These are phyloP conservation scores for Gorsachius goisagi DNA, from an alignment of 2,113 vertebrate species.

Conservation along the genomic window DNA sequence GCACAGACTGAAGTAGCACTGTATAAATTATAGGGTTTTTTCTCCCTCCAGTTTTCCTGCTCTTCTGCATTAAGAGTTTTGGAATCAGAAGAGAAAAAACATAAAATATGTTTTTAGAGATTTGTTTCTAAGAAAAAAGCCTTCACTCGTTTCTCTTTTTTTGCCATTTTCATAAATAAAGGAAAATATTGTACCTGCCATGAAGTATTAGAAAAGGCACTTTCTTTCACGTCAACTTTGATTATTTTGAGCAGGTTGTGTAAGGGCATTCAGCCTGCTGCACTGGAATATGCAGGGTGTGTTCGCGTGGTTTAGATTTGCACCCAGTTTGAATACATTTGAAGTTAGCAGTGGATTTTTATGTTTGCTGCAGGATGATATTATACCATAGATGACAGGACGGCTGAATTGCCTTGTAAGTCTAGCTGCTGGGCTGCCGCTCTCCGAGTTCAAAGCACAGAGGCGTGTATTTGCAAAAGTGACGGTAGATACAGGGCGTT, in stretches of 20 bases:
- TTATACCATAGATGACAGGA: constrained; percentile 15
- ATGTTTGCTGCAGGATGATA: constrained; percentile 31
- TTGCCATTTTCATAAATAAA: constrained; percentile 45
- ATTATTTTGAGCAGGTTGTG: constrained; percentile 54
- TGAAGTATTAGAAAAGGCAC: constrained; percentile 45
- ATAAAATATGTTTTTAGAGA: not conserved
- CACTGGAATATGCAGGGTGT: not conserved
- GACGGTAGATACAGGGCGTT: rapidly evolving
- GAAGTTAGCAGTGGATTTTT: constrained; percentile 8
- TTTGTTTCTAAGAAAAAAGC: constrained; percentile 16
- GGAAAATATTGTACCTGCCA: constrained; percentile 54
- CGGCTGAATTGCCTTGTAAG: not conserved
- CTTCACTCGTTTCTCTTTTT: not conserved
- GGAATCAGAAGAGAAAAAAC: not conserved
- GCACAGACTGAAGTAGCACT: not conserved
- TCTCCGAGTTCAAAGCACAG: not conserved
- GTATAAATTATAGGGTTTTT: not conserved
- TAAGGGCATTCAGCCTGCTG: constrained; percentile 36
- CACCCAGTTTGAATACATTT: constrained; percentile 15
- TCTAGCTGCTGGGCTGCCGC: not conserved
- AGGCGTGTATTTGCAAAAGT: not conserved
- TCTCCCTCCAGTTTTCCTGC: not conserved
- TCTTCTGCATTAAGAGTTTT: not conserved
- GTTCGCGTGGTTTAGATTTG: not conserved
- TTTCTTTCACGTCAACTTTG: constrained; percentile 59